Evolutionary conservation across 2,113 vertebrate species (phyloP).

Genomic region (Hucho hucho): DNA sequence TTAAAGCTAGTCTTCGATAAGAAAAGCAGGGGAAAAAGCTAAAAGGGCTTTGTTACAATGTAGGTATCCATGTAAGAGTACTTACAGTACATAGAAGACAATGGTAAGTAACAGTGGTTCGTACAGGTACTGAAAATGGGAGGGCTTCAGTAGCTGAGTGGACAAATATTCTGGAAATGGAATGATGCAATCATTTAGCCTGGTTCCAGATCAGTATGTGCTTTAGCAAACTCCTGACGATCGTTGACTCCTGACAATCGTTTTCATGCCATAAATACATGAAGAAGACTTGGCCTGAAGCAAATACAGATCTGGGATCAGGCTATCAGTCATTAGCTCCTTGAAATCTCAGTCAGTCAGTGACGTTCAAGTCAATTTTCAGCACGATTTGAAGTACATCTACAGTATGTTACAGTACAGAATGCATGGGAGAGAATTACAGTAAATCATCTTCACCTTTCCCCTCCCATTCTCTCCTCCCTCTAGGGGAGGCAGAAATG

Average conservation of each 20-base stretch:
- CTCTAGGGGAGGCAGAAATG: conserved; percentile 31
- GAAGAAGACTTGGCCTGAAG: too few species aligned
- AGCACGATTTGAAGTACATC: conserved; percentile 43
- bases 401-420: conserved; percentile 25
- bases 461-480: conserved; percentile 12
- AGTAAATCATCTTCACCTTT: conserved; percentile 12
- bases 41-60: conserved; percentile 51
- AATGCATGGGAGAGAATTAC: conserved; percentile 17
- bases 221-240: conserved; percentile 22
- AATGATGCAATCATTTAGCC: conserved; percentile 38
- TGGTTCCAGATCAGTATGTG: conserved; percentile 5
- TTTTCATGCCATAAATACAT: too few species aligned
- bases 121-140: conserved; percentile 17
- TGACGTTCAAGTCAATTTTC: conserved; percentile 16
- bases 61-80: conserved; percentile 23
- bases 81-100: conserved; percentile 12
- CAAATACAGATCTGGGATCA: too few species aligned
- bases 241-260: too few species aligned
- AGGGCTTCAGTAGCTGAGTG: conserved; percentile 44
- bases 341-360: conserved; percentile 6
- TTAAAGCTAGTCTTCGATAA: conserved; percentile 35
- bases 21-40: conserved; percentile 32
- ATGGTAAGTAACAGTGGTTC: conserved; percentile 24
- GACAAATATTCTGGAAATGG: conserved; percentile 42
- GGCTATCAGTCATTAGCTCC: conserved; percentile 10